Conservation (phyloP, 2,888 invertebrate species). For the Philonicus albiceps region DNA sequence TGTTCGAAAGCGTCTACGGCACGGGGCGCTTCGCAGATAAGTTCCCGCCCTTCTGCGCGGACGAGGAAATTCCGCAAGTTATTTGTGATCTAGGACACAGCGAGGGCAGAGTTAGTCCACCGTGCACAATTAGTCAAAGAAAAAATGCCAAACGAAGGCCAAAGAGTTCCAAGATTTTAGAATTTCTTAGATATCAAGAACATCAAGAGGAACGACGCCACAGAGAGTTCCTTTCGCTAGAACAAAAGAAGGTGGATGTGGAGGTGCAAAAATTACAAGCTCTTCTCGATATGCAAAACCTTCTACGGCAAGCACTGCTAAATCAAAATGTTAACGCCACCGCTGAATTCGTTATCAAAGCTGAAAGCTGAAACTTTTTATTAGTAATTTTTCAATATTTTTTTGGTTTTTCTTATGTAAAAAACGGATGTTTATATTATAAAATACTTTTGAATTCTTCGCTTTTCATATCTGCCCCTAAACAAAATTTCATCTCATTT, state of each 20-base stretch:
- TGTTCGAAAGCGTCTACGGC: background rate
- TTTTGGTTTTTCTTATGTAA: no score
- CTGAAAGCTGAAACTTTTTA: background rate
- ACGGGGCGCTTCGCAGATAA: background rate
- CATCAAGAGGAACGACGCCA: background rate
- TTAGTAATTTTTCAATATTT: background rate
- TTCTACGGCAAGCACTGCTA: background rate
- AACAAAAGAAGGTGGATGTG: background rate
- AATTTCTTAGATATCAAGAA: background rate
- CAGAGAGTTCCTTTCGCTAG: background rate
- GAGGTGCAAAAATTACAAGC: background rate
- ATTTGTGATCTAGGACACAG: background rate
- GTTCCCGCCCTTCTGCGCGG: background rate
- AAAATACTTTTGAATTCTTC: no score
- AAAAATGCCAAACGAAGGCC: background rate
- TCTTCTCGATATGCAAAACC: background rate
- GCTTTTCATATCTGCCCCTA: no score
- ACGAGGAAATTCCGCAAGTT: background rate
- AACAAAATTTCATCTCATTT: no score
- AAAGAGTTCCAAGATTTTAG: background rate
- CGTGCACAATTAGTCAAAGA: background rate
- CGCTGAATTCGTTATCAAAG: background rate
- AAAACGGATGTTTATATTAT: no score
- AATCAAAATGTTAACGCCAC: background rate
- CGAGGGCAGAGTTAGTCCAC: background rate